phyloP scores from a whole-genome alignment of 2,888 invertebrate species.

The Shargacucullia verbasci region DNA sequence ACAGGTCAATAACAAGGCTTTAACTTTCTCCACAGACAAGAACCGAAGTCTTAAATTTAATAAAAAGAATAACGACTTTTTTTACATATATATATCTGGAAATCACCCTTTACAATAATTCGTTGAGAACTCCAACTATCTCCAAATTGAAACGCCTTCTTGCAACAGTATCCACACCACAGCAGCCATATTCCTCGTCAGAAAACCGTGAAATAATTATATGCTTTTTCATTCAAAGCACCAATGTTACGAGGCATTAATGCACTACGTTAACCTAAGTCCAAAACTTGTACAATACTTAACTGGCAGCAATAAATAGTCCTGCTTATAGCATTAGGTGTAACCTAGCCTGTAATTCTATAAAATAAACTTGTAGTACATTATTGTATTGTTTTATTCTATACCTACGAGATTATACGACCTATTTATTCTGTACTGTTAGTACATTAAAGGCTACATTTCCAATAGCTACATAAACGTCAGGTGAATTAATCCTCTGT shows the following conservation, averaged over 20 bases:
- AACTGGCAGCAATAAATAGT: constrained; percentile 53
- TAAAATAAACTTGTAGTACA: constrained; percentile 63
- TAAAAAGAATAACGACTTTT: too few relatives aligned
- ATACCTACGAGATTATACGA: too few relatives aligned
- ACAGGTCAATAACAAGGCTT: too few relatives aligned
- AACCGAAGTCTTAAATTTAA: too few relatives aligned
- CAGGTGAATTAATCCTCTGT: too few relatives aligned
- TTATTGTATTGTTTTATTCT: constrained; percentile 52
- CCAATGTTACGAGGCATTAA: constrained; percentile 5
- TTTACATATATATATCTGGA: too few relatives aligned
- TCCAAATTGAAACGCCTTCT: not conserved
- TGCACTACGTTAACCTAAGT: constrained; percentile 43
- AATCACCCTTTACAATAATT: not conserved
- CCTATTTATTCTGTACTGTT: too few relatives aligned
- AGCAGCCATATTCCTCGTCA: constrained; percentile 11
- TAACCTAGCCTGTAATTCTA: constrained; percentile 58
- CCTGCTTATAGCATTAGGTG: constrained; percentile 56
- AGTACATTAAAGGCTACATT: too few relatives aligned
- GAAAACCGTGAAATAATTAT: not conserved
- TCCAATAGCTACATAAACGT: too few relatives aligned
- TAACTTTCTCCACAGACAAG: too few relatives aligned
- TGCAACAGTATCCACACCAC: not conserved
- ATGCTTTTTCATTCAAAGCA: constrained; percentile 4
- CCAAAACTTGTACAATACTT: constrained; percentile 34
- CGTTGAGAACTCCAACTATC: not conserved